phyloP scores from a whole-genome alignment of 2,113 vertebrate species.

The Ondatra zibethicus region DNA sequence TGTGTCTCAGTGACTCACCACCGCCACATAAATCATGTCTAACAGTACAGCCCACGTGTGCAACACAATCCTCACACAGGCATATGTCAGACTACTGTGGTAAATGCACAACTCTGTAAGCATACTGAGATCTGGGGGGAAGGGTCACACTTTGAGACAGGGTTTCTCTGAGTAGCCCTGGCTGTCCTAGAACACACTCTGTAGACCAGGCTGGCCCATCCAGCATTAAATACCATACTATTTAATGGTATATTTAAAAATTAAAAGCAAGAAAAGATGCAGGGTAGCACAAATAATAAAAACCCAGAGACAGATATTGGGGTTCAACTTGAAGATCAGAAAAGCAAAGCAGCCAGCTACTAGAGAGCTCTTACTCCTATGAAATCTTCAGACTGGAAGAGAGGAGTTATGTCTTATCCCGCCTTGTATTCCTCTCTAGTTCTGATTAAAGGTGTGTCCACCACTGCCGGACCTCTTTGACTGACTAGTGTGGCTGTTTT shows the following conservation, averaged over 20 bases:
- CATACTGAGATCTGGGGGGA: neutral
- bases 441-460: no score
- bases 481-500: no score
- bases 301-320: no score
- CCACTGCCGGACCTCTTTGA: no score
- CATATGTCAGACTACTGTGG: neutral
- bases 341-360: no score
- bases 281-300: neutral
- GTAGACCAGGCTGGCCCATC: neutral
- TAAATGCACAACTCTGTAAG: neutral
- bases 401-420: no score
- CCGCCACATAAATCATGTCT: neutral
- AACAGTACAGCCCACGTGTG: neutral
- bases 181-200: neutral
- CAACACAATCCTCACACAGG: neutral
- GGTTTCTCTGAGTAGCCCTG: neutral
- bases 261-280: conserved; percentile 9
- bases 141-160: neutral
- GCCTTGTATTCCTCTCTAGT: no score
- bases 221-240: neutral
- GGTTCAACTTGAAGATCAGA: no score
- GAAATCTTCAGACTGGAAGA: no score
- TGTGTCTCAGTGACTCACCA: neutral
- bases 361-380: no score
- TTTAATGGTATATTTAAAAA: neutral